phyloP scores from a whole-genome alignment of 2,888 invertebrate genomes.

The Drosophila nr. fundita region DNA sequence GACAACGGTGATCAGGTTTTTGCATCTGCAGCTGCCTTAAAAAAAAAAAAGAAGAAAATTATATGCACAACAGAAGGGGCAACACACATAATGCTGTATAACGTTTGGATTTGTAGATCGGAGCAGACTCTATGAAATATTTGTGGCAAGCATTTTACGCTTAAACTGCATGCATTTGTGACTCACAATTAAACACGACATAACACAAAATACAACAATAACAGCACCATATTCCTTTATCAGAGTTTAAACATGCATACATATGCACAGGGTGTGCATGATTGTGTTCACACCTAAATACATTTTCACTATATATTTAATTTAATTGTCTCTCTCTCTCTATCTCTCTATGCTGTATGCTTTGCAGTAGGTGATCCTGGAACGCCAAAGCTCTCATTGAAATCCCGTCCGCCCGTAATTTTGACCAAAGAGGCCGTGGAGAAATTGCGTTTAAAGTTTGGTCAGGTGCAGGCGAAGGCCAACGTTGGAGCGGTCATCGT shows the following conservation, averaged over 20 bases:
- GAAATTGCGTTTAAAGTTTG: constrained; percentile 60
- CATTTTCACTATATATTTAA: background rate
- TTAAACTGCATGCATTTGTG: constrained; percentile 7
- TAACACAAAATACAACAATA: background rate
- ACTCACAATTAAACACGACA: constrained; percentile 13
- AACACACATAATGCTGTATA: constrained; percentile 9
- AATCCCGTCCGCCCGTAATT: constrained; percentile 58
- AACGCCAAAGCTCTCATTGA: constrained; percentile 45
- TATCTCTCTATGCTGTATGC: background rate
- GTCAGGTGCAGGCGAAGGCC: constrained; percentile 57
- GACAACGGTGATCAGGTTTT: constrained; percentile 56
- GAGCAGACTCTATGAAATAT: background rate
- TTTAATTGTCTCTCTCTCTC: background rate
- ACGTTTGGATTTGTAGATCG: constrained; percentile 14
- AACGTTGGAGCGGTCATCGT: constrained; percentile 43
- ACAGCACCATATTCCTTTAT: constrained; percentile 15
- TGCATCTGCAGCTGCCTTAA: constrained; percentile 45
- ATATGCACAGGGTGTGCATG: background rate
- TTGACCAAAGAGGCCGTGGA: constrained; percentile 69
- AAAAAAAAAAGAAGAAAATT: constrained; percentile 8
- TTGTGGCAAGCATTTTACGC: background rate
- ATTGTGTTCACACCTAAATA: constrained; percentile 4
- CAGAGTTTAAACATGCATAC: constrained; percentile 13
- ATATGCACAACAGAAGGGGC: background rate
- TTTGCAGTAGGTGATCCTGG: constrained; percentile 16